Conservation (phyloP, 2,113 vertebrate genomes). For the Thamnophis sirtalis region DNA sequence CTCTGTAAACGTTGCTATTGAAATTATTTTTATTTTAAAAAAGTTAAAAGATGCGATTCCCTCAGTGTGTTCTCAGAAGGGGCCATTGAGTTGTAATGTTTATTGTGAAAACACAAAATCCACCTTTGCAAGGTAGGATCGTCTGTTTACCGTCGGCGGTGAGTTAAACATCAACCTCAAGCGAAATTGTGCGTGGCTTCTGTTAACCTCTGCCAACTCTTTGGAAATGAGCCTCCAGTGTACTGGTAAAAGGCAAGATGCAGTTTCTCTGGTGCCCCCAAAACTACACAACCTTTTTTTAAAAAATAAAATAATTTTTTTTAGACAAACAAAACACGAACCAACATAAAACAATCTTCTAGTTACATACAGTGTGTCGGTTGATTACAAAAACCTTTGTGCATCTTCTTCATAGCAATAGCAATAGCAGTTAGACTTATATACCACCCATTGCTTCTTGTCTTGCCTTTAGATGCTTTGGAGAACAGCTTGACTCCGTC, state of each 20-base stretch:
- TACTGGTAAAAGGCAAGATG: neutral
- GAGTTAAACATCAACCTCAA: neutral
- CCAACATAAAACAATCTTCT: too few species aligned
- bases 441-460: too few species aligned
- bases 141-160: neutral
- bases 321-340: too few species aligned
- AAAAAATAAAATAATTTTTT: too few species aligned
- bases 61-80: neutral
- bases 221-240: neutral
- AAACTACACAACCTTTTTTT: neutral
- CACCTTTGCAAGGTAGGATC: neutral
- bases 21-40: neutral
- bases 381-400: too few species aligned
- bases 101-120: neutral
- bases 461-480: too few species aligned
- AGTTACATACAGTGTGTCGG: too few species aligned
- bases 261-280: neutral
- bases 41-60: neutral
- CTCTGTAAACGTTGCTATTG: neutral
- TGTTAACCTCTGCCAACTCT: neutral
- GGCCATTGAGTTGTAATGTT: neutral
- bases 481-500: too few species aligned
- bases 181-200: neutral
- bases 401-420: too few species aligned
- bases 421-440: too few species aligned